Evolutionary conservation across 2,113 vertebrate genomes (phyloP).

Genomic region (Pterocles burchelli): DNA sequence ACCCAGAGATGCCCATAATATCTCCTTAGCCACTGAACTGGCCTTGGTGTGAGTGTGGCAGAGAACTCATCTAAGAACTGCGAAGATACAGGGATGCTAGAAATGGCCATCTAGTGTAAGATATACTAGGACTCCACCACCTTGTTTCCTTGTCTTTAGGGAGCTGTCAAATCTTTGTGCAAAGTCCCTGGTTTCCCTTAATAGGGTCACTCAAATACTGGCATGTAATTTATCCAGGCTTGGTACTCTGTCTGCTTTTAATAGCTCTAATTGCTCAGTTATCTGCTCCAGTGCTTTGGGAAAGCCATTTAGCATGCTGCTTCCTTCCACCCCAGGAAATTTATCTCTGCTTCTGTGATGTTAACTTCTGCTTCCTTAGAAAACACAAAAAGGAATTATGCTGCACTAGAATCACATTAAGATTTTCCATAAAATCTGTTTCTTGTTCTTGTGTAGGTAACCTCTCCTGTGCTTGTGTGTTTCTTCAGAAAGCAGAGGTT

Average conservation of each 20-base stretch:
- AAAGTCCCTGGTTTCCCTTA: neutral
- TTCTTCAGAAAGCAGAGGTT: neutral
- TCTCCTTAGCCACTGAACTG: neutral
- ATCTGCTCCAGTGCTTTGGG: slow-evolving; percentile 15
- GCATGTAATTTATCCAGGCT: neutral
- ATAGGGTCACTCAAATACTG: neutral
- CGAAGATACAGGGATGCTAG: neutral
- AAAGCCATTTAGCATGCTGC: neutral
- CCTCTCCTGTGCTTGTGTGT: neutral
- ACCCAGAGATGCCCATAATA: neutral
- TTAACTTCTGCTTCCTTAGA: neutral
- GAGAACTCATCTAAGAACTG: neutral
- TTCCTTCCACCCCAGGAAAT: slow-evolving; percentile 5
- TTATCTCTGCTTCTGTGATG: neutral
- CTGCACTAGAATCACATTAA: neutral
- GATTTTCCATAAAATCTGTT: neutral
- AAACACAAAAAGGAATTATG: neutral
- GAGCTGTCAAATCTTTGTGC: neutral
- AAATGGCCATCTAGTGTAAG: neutral
- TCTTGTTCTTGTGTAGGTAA: neutral
- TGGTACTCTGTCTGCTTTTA: neutral
- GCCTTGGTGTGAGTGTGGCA: fast-evolving
- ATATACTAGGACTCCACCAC: neutral
- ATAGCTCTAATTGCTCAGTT: slow-evolving; percentile 23
- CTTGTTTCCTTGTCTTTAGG: neutral